These are phyloP conservation scores for Oryzaephilus surinamensis DNA, from an alignment of 1,140 invertebrate species.

Conservation along the genomic window DNA sequence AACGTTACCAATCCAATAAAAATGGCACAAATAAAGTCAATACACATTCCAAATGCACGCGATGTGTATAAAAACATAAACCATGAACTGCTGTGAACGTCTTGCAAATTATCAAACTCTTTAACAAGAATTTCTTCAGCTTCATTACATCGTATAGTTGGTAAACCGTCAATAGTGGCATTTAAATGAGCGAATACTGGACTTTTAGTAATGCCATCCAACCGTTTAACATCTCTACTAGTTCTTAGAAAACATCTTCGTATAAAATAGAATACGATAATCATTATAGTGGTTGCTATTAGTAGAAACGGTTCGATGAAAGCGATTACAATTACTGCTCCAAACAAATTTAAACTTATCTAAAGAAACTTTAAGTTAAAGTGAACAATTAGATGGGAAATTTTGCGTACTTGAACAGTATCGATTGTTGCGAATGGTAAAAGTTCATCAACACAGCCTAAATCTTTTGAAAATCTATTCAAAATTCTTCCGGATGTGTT, in stretches of 20 bases:
- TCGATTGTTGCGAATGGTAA: slow-evolving; percentile 66
- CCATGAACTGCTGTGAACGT: slow-evolving; percentile 57
- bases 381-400: too few relatives aligned
- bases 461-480: slow-evolving; percentile 63
- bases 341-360: slow-evolving; percentile 22
- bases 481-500: slow-evolving; percentile 67
- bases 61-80: slow-evolving; percentile 50
- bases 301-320: slow-evolving; percentile 63
- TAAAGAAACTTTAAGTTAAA: too few relatives aligned
- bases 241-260: slow-evolving; percentile 43
- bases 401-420: slow-evolving; percentile 55
- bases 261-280: slow-evolving; percentile 54
- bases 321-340: slow-evolving; percentile 57
- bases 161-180: slow-evolving; percentile 28
- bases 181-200: slow-evolving; percentile 67
- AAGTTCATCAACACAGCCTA: slow-evolving; percentile 71
- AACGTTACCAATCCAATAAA: slow-evolving; percentile 60
- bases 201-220: slow-evolving; percentile 50
- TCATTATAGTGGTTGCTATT: slow-evolving; percentile 54
- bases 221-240: slow-evolving; percentile 50
- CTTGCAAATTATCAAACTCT: slow-evolving; percentile 73
- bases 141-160: slow-evolving; percentile 68
- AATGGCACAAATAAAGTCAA: slow-evolving; percentile 64
- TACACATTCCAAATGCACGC: slow-evolving; percentile 61
- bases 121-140: slow-evolving; percentile 66